A percentile compares a stretch with the other conserved stretches of the same genome.
Evolutionary conservation across 2,113 vertebrate species (phyloP).

Genomic region (Archilochus colubris): DNA sequence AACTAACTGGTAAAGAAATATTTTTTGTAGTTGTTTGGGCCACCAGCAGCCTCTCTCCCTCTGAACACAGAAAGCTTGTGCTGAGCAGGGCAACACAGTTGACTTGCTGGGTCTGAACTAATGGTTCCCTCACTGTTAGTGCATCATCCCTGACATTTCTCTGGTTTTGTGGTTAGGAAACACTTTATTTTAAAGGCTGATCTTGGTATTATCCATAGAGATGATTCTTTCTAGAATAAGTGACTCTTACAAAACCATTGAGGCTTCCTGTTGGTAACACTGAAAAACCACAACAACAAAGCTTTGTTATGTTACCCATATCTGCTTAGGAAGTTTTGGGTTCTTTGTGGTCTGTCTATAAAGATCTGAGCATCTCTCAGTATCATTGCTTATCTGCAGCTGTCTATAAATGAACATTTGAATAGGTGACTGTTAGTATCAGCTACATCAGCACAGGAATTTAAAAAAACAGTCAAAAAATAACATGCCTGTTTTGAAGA

Average conservation of each 20-base stretch:
- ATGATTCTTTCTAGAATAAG: constrained; percentile 38
- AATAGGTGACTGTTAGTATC: not conserved
- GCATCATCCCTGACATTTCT: not conserved
- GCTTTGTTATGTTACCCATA: not conserved
- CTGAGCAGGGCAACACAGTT: not conserved
- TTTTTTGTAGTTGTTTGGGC: fast-evolving
- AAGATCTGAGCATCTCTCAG: not conserved
- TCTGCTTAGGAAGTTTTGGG: constrained; percentile 20
- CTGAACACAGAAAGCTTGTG: not conserved
- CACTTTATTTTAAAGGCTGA: constrained; percentile 12
- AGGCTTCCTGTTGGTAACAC: constrained; percentile 67
- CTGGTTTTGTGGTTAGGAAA: constrained; percentile 55
- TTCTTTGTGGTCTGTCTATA: not conserved
- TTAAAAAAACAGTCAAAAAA: not conserved
- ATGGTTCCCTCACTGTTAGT: not conserved
- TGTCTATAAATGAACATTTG: not conserved
- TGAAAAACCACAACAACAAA: constrained; percentile 61
- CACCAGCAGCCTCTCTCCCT: not conserved
- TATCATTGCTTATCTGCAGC: not conserved
- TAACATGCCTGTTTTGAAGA: not conserved
- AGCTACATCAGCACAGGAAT: not conserved
- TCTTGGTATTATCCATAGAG: constrained; percentile 23
- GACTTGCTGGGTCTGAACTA: not conserved
- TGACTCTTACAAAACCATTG: constrained; percentile 54
- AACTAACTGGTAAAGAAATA: not conserved